Base-by-base conservation (phyloP, 2,113 vertebrate genomes). In the Eubucco bourcierii region DNA sequence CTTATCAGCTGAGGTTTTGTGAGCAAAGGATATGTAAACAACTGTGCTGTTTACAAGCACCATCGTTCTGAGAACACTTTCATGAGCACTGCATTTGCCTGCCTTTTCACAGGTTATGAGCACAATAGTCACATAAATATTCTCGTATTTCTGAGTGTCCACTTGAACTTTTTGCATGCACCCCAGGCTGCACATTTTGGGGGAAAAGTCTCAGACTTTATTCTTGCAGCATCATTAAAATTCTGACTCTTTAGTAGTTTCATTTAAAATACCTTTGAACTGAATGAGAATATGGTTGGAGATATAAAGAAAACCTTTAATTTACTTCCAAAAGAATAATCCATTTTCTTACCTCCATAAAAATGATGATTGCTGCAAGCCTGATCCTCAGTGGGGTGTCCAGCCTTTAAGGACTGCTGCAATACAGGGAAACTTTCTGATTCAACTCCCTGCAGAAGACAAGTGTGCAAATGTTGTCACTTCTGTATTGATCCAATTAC, bases 351-450 rank as follows among this genome's bases (percentile, higher is more conserved):
- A 98, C 99, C 98, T 98, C 98, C 97, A 63, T 98, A 99, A 46
- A 99, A 98, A 64, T 98, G 98, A 87, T 95, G 98, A 58, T 97
- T 98, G 52, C 97, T 97, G 84, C 79, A 96, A 94, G 96, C 96
- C 92, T 97, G 95, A 63, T 98, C 98, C 72, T 97, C 98, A 85
- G 67, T 34, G 24, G 98, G 98, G 34, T 97, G 80, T 25, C 98
- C 98, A 34, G 90, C 96, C 97, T 98, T 98, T 74, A 99, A 94
- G 9, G 98, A 98, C 19, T 98, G 97, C 44, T 97, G 97, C 77
- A 98, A 95, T 84, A 98, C 96, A 70, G 98, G 98, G 70, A 98
- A 98, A 59, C 87, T 98, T 84, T 99, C 98, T 70, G 98, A 97
- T 95, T 99, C 98, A 73, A 99, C 97, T 33, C 99, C 98, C 99